Conservation (phyloP, 2,888 invertebrate genomes). For the Amiota mariae region DNA sequence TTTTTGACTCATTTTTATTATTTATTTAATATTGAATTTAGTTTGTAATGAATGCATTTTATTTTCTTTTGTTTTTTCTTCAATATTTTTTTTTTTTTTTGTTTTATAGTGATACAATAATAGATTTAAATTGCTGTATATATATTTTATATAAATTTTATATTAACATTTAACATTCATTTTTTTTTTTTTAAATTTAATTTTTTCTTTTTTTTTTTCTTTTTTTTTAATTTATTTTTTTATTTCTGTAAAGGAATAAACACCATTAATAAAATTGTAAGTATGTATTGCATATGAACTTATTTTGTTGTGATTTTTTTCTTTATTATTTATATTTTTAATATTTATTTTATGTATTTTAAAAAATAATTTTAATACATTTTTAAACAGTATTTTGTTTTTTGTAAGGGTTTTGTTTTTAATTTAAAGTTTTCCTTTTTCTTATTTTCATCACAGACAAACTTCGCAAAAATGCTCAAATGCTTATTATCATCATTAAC, state of each 20-base stretch:
- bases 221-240: constrained; percentile 33
- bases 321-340: too few relatives aligned
- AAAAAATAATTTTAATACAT: background rate
- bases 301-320: too few relatives aligned
- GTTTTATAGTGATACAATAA: too few relatives aligned
- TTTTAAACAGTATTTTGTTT: constrained; percentile 54
- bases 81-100: too few relatives aligned
- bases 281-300: constrained; percentile 45
- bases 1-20: too few relatives aligned
- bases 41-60: too few relatives aligned
- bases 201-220: constrained; percentile 36
- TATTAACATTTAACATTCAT: constrained; percentile 19
- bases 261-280: constrained; percentile 54
- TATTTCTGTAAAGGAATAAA: constrained; percentile 58
- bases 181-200: constrained; percentile 32
- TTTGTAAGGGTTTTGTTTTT: constrained; percentile 43
- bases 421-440: constrained; percentile 5
- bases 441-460: constrained; percentile 61
- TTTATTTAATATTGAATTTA: too few relatives aligned
- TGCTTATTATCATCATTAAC: constrained; percentile 65
- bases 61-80: too few relatives aligned
- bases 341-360: too few relatives aligned
- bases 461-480: constrained; percentile 54
- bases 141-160: constrained; percentile 24
- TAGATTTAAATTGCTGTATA: background rate